A percentile compares a stretch with the other conserved stretches of the same genome.
Conservation (phyloP, 2,888 invertebrate genomes). For the Eulithis prunata region DNA sequence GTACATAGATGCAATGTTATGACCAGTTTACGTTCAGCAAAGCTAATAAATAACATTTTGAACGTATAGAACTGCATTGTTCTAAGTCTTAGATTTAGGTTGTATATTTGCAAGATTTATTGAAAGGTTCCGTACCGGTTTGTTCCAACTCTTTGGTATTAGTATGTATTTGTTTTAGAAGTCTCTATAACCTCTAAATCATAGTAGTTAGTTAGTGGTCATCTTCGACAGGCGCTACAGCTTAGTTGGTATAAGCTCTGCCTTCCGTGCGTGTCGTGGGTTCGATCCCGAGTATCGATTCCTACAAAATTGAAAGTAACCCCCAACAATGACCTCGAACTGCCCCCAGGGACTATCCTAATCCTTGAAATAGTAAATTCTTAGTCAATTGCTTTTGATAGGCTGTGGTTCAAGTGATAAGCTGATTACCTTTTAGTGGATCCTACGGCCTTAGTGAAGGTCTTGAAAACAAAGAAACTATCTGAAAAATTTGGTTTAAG, state of each 20-base stretch:
- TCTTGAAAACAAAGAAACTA: too few species aligned
- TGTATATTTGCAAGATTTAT: constrained; percentile 16
- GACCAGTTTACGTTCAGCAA: constrained; percentile 12
- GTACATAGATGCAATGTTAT: not conserved
- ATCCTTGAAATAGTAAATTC: constrained; percentile 51
- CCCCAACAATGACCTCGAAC: constrained; percentile 36
- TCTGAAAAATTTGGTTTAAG: too few species aligned
- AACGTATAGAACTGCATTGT: constrained; percentile 21
- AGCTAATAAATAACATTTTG: constrained; percentile 39
- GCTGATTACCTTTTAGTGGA: not conserved
- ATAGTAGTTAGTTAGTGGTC: too few species aligned
- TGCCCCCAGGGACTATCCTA: constrained; percentile 37
- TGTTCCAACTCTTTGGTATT: too few species aligned
- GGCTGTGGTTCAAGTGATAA: constrained; percentile 41
- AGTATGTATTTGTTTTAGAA: too few species aligned
- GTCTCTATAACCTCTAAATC: too few species aligned
- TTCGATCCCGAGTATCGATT: constrained; percentile 9
- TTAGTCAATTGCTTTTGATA: constrained; percentile 65
- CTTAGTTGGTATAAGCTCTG: too few species aligned
- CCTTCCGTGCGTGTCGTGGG: too few species aligned
- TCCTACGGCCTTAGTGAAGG: too few species aligned
- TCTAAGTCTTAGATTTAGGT: constrained; percentile 3
- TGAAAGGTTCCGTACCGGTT: not conserved
- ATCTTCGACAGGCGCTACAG: too few species aligned
- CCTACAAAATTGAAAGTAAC: constrained; percentile 45